Percentiles rank a stretch among this genome's conserved stretches.
phyloP scores from a whole-genome alignment of 2,888 invertebrate genomes.

The Ischnus inquisitorius region DNA sequence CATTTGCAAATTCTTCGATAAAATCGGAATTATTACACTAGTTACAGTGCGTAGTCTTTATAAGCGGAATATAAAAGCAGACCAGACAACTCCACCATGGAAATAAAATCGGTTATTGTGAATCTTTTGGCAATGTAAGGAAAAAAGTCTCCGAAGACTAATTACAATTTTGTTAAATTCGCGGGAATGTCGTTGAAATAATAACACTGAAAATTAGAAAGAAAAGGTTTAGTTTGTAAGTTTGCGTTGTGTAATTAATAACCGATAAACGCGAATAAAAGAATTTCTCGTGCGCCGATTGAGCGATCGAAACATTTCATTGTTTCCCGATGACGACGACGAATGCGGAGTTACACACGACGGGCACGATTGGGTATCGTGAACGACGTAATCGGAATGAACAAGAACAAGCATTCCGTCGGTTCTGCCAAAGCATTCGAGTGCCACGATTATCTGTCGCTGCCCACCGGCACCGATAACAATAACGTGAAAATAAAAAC shows the following conservation, averaged over 20 bases:
- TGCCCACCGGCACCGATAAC: conserved; percentile 14
- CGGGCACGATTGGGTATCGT: conserved; percentile 10
- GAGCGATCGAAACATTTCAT: neutral
- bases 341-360: neutral
- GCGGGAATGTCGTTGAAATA: neutral
- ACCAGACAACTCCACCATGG: too few relatives aligned
- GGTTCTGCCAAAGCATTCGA: conserved; percentile 1
- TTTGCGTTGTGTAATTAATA: neutral
- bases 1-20: too few relatives aligned
- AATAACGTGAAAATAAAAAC: conserved; percentile 20
- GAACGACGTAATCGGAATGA: neutral
- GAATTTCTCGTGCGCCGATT: neutral
- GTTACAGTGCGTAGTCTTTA: too few relatives aligned
- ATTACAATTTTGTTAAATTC: neutral
- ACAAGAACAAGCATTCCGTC: conserved; percentile 1
- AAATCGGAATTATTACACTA: too few relatives aligned
- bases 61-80: too few relatives aligned
- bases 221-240: too few relatives aligned
- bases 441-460: conserved; percentile 17
- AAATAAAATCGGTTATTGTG: neutral
- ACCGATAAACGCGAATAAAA: conserved; percentile 10
- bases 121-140: neutral
- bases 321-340: conserved; percentile 8
- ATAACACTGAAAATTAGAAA: neutral
- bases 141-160: neutral